Evolutionary conservation across 2,113 vertebrate genomes (phyloP).

Genomic region (Micronycteris hirsuta): DNA sequence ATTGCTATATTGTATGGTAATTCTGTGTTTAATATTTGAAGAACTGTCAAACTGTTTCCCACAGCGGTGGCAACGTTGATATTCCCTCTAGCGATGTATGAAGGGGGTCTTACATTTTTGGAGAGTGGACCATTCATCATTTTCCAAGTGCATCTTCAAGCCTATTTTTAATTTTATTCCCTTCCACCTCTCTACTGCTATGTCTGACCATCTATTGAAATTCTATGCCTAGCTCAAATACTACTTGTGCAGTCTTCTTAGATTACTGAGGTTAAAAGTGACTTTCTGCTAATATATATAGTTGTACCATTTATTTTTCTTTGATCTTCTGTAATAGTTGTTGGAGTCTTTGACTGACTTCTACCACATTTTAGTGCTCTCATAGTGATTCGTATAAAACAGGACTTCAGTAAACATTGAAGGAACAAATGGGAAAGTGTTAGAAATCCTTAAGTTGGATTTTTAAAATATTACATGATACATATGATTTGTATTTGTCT

Average conservation of each 20-base stretch:
- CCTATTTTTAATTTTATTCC: not conserved
- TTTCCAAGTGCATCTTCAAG: not conserved
- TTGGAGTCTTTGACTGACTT: not conserved
- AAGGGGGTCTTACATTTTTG: not conserved
- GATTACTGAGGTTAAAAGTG: not conserved
- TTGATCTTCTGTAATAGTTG: not conserved
- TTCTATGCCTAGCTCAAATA: not conserved
- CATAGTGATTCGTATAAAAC: not conserved
- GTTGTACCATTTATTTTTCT: conserved; percentile 19
- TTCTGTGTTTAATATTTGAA: conserved; percentile 26
- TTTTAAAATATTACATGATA: not conserved
- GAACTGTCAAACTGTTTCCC: not conserved
- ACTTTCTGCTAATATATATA: not conserved
- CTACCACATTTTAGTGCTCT: not conserved
- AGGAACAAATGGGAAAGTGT: not conserved
- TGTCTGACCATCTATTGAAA: not conserved
- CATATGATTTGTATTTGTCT: not conserved
- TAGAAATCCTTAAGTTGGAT: conserved; percentile 8
- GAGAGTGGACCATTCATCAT: not conserved
- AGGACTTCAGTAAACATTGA: not conserved
- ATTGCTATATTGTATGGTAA: not conserved
- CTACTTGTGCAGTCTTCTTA: not conserved
- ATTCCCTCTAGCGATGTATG: not conserved
- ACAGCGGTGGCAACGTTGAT: not conserved
- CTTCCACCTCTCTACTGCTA: not conserved